Evolutionary conservation across 2,888 invertebrate species (phyloP).

Genomic region (Artemia sp.): DNA sequence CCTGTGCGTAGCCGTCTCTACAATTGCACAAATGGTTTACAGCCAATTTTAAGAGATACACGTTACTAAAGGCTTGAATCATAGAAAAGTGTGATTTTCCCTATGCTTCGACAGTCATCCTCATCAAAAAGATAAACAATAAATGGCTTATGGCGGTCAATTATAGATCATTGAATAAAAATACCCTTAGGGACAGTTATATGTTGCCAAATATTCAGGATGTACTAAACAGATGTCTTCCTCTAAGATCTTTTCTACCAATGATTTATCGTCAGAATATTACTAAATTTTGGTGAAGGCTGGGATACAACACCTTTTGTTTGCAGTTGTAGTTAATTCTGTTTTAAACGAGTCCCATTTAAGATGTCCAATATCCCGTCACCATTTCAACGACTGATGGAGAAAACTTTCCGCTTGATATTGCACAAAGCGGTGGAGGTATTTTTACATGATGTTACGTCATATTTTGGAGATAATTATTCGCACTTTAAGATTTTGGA

Average conservation of each 20-base stretch:
- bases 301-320: neutral
- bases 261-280: too few relatives aligned
- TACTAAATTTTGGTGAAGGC: neutral
- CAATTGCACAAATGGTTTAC: neutral
- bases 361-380: neutral
- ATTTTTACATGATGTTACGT: too few relatives aligned
- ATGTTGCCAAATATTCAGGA: neutral
- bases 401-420: neutral
- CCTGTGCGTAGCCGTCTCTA: neutral
- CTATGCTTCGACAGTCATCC: neutral
- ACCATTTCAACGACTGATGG: neutral
- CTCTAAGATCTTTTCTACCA: neutral
- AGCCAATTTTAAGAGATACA: neutral
- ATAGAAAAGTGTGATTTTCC: neutral
- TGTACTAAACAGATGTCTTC: neutral
- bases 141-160: neutral
- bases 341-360: constrained; percentile 1
- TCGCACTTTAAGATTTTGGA: too few relatives aligned
- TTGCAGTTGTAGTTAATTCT: neutral
- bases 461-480: too few relatives aligned
- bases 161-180: neutral
- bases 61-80: neutral
- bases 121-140: neutral
- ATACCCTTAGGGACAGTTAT: neutral
- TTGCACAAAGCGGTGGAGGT: too few relatives aligned